Evolutionary conservation across 2,888 invertebrate genomes (phyloP), one percentile per base, ranked within the genome.

Genomic region (Crepidodera aurea): DNA sequence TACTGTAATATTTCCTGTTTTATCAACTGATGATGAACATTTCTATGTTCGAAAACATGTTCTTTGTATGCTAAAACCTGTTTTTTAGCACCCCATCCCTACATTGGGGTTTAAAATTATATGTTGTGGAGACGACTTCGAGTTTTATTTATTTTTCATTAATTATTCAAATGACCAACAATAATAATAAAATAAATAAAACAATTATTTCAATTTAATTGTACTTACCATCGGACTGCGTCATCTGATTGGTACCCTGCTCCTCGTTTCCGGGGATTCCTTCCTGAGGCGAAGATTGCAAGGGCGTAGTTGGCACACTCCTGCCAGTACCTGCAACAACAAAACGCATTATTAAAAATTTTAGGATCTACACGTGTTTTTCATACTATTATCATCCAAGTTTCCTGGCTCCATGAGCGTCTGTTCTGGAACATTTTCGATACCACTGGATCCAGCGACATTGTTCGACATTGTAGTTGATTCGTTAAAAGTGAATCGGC

Each of bases 401-500:
- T 74, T 68, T 18, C 66, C 48, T n/a, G 57, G 27, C 8, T 75
- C 74, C 68, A 80, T 79, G 56, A 80, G 68, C 7, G 78, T 78
- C 64, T 81, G 80, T 69, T 81, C 81, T 8, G 80, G 79, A 32
- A 80, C 74, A 25, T 76, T 75, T 68, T 77, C 67, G 16, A 55
- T 34, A 6, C 48, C 78, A 51, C 74, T 77, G 19, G 50, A 53
- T 22, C 48, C 59, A 19, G 44, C 42, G 39, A 22, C 50, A n/a
- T n/a, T n/a, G n/a, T 40, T 22, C 12, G 50, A 39, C 2, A 25
- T 25, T 75, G 80, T 77, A 75, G 81, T 77, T 3, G 85, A 80
- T 70, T 89, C 89, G 59, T 85, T 85, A 73, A 89, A 89, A 13
- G 85, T 87, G 73, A 90, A 90, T 68, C 89, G 83, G 53, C 86